Conservation (phyloP, 2,888 invertebrate species). For the Drosophila diplacantha region DNA sequence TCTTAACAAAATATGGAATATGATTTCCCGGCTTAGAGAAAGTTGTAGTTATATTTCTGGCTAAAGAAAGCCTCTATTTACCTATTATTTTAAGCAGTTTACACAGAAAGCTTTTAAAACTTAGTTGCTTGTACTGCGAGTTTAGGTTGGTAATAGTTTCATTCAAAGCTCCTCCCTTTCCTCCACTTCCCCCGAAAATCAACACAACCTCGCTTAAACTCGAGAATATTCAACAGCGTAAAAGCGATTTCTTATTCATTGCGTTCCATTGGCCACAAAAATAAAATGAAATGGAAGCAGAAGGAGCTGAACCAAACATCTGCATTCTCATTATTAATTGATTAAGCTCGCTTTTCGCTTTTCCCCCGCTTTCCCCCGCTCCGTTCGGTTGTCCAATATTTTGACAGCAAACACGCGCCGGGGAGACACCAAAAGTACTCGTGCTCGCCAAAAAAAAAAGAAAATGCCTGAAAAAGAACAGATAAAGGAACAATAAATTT, state of each 20-base stretch:
- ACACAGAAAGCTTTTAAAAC: not conserved
- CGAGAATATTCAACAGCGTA: constrained; percentile 23
- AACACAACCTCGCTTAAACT: not conserved
- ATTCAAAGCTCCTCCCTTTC: not conserved
- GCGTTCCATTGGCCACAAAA: constrained; percentile 27
- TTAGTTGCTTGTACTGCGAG: not conserved
- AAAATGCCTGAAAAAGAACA: constrained; percentile 41
- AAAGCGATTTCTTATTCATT: constrained; percentile 44
- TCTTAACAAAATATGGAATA: not conserved
- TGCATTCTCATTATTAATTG: constrained; percentile 64
- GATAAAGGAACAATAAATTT: constrained; percentile 67
- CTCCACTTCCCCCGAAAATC: not conserved
- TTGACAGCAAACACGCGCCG: constrained; percentile 68
- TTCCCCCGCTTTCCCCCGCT: not conserved
- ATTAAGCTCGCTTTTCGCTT: constrained; percentile 43
- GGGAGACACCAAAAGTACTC: constrained; percentile 16
- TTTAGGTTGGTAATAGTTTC: not conserved
- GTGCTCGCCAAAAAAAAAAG: constrained; percentile 9
- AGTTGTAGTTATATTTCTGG: not conserved
- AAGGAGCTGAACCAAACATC: constrained; percentile 31
- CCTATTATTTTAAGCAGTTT: no score
- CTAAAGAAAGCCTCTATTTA: not conserved
- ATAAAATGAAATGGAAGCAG: constrained; percentile 14
- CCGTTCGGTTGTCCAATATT: constrained; percentile 40
- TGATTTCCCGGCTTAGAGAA: not conserved